phyloP scores from a whole-genome alignment of 2,797 vertebrate genomes.

The Chloroceryle inda region DNA sequence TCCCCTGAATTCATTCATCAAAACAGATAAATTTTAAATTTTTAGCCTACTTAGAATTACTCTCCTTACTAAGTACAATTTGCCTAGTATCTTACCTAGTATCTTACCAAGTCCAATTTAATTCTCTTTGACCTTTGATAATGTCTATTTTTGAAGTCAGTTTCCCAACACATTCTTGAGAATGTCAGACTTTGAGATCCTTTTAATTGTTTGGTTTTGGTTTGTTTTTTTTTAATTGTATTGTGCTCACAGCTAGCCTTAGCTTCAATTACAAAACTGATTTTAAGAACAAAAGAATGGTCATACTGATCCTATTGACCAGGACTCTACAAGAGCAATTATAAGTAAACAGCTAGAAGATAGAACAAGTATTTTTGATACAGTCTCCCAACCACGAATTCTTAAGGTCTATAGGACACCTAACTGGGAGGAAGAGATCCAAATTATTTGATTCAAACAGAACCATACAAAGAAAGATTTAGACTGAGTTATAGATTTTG shows the following conservation, averaged over 20 bases:
- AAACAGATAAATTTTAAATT: neutral
- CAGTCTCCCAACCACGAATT: neutral
- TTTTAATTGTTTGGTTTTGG: neutral
- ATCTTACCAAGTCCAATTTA: neutral
- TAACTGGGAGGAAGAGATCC: neutral
- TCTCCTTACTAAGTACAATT: neutral
- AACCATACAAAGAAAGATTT: neutral
- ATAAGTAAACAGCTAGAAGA: neutral
- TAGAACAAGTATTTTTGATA: neutral
- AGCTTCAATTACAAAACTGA: neutral
- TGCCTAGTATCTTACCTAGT: neutral
- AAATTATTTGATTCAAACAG: neutral
- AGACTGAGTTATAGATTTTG: neutral
- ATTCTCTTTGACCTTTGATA: neutral
- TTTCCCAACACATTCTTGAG: neutral
- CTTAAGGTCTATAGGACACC: neutral
- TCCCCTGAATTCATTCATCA: neutral
- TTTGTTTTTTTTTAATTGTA: neutral
- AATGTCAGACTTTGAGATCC: neutral
- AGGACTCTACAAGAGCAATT: neutral
- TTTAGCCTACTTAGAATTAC: neutral
- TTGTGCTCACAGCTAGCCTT: neutral
- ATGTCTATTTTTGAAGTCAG: neutral
- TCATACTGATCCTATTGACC: neutral
- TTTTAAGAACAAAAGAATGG: neutral